Conservation (phyloP, 2,113 vertebrate species). For the Nyctibius bracteatus region DNA sequence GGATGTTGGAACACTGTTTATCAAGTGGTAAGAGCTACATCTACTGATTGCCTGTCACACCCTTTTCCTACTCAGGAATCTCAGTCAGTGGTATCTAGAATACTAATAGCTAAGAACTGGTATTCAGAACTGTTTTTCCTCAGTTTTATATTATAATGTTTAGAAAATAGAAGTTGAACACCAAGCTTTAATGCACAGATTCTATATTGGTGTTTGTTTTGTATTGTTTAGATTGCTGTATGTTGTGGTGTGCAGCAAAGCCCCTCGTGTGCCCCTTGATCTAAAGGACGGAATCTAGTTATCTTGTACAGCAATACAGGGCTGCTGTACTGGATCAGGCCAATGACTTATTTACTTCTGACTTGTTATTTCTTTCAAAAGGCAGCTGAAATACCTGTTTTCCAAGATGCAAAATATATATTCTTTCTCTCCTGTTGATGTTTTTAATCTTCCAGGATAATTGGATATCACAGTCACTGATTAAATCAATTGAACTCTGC, state of each 20-base stretch:
- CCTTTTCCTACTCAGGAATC: constrained; percentile 33
- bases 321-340: not conserved
- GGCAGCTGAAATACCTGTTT: not conserved
- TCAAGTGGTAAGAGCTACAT: not conserved
- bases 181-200: not conserved
- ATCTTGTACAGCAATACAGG: not conserved
- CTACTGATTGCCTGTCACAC: constrained; percentile 34
- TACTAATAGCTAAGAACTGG: not conserved
- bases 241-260: not conserved
- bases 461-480: not conserved
- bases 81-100: not conserved
- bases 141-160: not conserved
- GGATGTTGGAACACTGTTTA: constrained; percentile 3
- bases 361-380: not conserved
- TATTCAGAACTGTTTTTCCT: not conserved
- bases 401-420: not conserved
- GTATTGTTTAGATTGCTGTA: not conserved
- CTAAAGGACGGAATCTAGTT: not conserved
- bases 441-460: not conserved
- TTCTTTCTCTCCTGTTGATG: not conserved
- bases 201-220: not conserved
- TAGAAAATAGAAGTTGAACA: not conserved
- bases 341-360: not conserved
- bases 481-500: not conserved
- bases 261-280: fast-evolving